These are phyloP conservation scores for Drosophila azteca DNA, from an alignment of 1,140 invertebrate species.

Conservation along the genomic window DNA sequence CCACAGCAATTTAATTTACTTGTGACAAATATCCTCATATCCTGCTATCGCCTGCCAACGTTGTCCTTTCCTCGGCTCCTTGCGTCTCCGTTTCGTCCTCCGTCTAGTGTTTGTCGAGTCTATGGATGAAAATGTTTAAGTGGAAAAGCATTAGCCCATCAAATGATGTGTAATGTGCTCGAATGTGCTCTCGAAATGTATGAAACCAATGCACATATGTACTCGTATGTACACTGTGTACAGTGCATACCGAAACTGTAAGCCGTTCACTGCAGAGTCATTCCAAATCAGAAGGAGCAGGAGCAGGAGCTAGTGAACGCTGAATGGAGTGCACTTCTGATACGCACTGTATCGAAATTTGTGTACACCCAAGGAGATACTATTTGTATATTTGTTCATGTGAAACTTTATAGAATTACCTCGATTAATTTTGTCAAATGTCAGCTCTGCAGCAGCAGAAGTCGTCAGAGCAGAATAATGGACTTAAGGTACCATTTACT, in stretches of 20 bases:
- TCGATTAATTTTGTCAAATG: conserved; percentile 37
- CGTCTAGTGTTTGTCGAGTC: conserved; percentile 38
- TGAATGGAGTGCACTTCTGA: background rate
- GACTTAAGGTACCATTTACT: too few relatives aligned
- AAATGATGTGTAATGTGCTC: conserved; percentile 48
- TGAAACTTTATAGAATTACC: conserved; percentile 15
- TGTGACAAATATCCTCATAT: conserved; percentile 51
- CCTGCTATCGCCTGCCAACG: conserved; percentile 14
- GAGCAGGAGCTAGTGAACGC: too few relatives aligned
- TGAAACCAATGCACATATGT: conserved; percentile 24
- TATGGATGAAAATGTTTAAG: conserved; percentile 41
- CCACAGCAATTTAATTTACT: conserved; percentile 61
- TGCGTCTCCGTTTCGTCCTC: too few relatives aligned
- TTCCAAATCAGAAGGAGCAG: too few relatives aligned
- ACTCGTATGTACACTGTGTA: background rate
- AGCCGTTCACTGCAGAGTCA: background rate
- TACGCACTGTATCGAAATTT: conserved; percentile 13
- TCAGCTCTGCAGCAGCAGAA: background rate
- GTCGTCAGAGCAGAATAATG: conserved; percentile 14
- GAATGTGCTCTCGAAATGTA: conserved; percentile 34
- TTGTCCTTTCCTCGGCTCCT: background rate
- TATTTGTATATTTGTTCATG: conserved; percentile 9
- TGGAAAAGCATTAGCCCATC: conserved; percentile 51
- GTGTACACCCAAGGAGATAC: background rate
- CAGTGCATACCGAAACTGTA: conserved; percentile 5